Percentiles rank a stretch among this genome's conserved stretches.
Evolutionary conservation across 2,888 invertebrate genomes (phyloP).

Genomic region (Heliothis peltigera): DNA sequence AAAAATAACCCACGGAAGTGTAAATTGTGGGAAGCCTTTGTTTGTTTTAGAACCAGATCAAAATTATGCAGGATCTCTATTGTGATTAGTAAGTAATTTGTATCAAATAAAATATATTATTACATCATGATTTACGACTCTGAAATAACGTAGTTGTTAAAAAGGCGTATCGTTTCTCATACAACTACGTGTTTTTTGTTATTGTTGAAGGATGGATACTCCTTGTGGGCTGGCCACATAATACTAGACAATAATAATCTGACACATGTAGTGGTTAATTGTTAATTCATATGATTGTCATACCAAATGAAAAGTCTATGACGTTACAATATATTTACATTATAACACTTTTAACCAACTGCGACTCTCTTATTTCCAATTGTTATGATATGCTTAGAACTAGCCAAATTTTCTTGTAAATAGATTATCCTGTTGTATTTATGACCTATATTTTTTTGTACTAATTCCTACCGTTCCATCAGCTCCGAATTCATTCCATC

Average conservation of each 20-base stretch:
- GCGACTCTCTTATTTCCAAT: too few species aligned
- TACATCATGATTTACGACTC: conserved; percentile 16
- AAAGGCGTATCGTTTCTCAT: background rate
- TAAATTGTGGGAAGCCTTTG: conserved; percentile 3
- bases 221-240: too few species aligned
- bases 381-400: too few species aligned
- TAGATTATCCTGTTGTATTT: background rate
- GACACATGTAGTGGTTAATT: too few species aligned
- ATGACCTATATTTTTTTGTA: too few species aligned
- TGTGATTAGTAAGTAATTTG: conserved; percentile 12
- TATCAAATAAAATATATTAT: background rate
- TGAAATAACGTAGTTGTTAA: conserved; percentile 5
- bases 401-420: background rate
- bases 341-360: too few species aligned
- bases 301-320: too few species aligned
- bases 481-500: conserved; percentile 7
- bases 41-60: conserved; percentile 28
- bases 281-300: too few species aligned
- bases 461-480: too few species aligned
- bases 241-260: too few species aligned
- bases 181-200: conserved; percentile 13
- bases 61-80: conserved; percentile 12
- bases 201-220: too few species aligned
- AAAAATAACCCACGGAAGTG: conserved; percentile 31
- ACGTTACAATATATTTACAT: too few species aligned